phyloP scores from a whole-genome alignment of 2,888 invertebrate species.

The Orthonevra nobilis region DNA sequence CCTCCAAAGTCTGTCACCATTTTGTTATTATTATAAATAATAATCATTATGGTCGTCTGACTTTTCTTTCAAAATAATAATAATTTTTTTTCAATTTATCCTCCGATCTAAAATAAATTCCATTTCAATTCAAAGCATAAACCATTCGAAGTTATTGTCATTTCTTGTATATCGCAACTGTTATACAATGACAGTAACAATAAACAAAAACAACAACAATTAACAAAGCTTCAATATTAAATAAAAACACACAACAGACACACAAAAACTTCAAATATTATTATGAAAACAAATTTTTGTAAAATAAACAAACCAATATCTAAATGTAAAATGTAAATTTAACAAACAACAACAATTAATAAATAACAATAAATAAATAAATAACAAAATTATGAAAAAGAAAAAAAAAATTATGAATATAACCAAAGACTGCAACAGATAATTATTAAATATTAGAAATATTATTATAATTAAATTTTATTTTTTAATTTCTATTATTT shows the following conservation, averaged over 20 bases:
- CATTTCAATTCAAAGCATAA: constrained; percentile 57
- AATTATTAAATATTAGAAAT: constrained; percentile 81
- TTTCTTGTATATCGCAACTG: constrained; percentile 68
- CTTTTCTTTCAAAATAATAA: not conserved
- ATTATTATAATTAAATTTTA: constrained; percentile 75
- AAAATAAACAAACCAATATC: constrained; percentile 51
- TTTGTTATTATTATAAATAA: constrained; percentile 65
- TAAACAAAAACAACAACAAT: constrained; percentile 55
- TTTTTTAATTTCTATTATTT: constrained; percentile 64
- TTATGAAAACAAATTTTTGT: constrained; percentile 38
- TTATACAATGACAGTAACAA: constrained; percentile 70
- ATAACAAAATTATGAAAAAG: constrained; percentile 72
- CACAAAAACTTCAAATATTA: constrained; percentile 57
- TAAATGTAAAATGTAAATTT: constrained; percentile 63
- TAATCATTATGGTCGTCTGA: constrained; percentile 26
- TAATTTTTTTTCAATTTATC: constrained; percentile 19
- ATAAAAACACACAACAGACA: too few relatives aligned
- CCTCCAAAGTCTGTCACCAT: constrained; percentile 25
- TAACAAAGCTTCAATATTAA: too few relatives aligned
- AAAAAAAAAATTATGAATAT: constrained; percentile 77
- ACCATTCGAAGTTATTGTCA: constrained; percentile 69
- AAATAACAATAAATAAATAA: constrained; percentile 52
- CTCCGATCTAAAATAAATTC: too few relatives aligned
- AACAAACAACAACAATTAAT: constrained; percentile 41
- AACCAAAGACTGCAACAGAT: constrained; percentile 82